Percentiles rank a stretch among this genome's conserved stretches.
These are phyloP conservation scores for Pomacea canaliculata DNA, from an alignment of 2,888 invertebrate species.

Conservation along the genomic window DNA sequence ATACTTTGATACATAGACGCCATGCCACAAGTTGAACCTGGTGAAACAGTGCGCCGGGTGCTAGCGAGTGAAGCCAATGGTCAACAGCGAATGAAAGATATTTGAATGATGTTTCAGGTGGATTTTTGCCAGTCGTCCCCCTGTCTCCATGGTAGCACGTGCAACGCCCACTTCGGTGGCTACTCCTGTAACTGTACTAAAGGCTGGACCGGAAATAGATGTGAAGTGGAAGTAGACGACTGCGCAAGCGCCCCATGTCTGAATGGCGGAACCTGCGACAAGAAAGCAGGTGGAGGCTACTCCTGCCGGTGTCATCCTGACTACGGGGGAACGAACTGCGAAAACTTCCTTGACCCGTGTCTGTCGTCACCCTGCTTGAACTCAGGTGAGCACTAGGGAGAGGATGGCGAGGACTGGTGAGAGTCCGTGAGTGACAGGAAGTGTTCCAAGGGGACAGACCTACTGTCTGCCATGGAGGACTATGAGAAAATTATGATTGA, in stretches of 20 bases:
- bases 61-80: too few relatives aligned
- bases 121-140: conserved; percentile 19
- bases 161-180: conserved; percentile 2
- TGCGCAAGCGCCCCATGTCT: conserved; percentile 28
- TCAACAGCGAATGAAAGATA: not conserved
- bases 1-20: not conserved
- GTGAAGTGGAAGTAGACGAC: conserved; percentile 15
- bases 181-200: conserved; percentile 16
- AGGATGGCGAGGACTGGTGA: not conserved
- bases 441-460: accelerated
- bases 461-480: too few relatives aligned
- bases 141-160: conserved; percentile 7
- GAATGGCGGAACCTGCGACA: conserved; percentile 26
- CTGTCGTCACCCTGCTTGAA: conserved; percentile 26
- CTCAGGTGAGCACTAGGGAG: not conserved
- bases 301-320: conserved; percentile 9
- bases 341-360: conserved; percentile 15
- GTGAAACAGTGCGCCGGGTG: not conserved
- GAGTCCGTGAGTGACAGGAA: too few relatives aligned
- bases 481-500: too few relatives aligned
- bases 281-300: not conserved
- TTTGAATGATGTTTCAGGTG: conserved; percentile 2
- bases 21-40: not conserved
- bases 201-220: conserved; percentile 22
- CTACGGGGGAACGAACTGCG: conserved; percentile 26